A percentile compares a stretch with the other conserved stretches of the same genome.
These are phyloP conservation scores for Phymastichus coffea DNA, from an alignment of 1,140 invertebrate species.

Conservation along the genomic window DNA sequence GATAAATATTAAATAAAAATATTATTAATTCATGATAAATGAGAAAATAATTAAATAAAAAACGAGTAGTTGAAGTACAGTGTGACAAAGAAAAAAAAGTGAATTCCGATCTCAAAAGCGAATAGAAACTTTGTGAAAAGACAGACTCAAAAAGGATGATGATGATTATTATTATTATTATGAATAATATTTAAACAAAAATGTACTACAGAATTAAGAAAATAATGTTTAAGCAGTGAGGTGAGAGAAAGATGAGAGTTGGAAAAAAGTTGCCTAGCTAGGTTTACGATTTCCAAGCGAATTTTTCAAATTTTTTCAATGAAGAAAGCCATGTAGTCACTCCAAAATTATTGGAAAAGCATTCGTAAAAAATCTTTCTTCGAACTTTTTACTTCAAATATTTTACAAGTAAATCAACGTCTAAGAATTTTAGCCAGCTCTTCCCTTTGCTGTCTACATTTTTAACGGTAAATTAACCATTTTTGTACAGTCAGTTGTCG, in stretches of 20 bases:
- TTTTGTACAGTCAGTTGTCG: slow-evolving; percentile 19
- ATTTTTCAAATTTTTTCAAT: slow-evolving; percentile 23
- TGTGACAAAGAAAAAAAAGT: background rate
- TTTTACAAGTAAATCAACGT: slow-evolving; percentile 11
- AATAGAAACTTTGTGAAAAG: slow-evolving; percentile 1
- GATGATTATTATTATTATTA: background rate
- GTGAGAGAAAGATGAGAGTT: background rate
- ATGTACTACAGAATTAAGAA: slow-evolving; percentile 10
- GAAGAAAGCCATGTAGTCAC: slow-evolving; percentile 10
- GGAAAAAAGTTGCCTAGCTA: slow-evolving; percentile 22
- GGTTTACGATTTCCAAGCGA: slow-evolving; percentile 16
- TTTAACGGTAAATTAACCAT: slow-evolving; percentile 12
- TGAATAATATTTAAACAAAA: background rate
- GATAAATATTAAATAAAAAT: slow-evolving; percentile 35
- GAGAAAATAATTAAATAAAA: background rate
- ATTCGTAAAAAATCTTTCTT: background rate
- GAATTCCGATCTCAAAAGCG: slow-evolving; percentile 38
- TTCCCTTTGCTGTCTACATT: too few species aligned
- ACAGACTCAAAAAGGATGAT: slow-evolving; percentile 2
- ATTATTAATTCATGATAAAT: slow-evolving; percentile 17
- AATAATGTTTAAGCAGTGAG: slow-evolving; percentile 13
- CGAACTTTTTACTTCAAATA: slow-evolving; percentile 19
- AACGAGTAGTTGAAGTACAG: slow-evolving; percentile 3
- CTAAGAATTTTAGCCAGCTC: slow-evolving; percentile 6
- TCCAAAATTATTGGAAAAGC: slow-evolving; percentile 16